Evolutionary conservation across 37 sponge, comb jelly and placozoan genomes (phyloP), one percentile per base, ranked within the genome.

Genomic region (Geodia barretti): DNA sequence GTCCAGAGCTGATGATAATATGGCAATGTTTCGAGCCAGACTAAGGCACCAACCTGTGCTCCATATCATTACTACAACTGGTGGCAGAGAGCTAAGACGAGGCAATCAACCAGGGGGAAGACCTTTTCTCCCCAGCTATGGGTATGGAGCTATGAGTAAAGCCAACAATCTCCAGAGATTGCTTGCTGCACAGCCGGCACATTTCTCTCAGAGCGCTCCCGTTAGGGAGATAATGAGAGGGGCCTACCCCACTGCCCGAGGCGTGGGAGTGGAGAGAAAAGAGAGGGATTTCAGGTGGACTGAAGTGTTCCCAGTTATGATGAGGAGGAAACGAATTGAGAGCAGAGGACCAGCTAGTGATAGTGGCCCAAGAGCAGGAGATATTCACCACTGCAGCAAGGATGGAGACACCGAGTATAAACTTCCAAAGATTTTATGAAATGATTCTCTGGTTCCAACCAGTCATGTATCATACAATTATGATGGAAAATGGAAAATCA

Each of bases 231-330:
- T 68, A 33, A 68, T 68, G 33, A 20, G 25, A 4, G 20, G 34
- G 34, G 68, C 68, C 68, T 68, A 68, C 31, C 33, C 33, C 4
- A 47, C 54, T 17, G 68, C 30, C 33, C 3, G 34, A 68, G 5
- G 33, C 24, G 30, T 19, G 20, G 29, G 8, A 20, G 33, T 1
- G 31, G 33, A 31, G 34, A 14, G 14, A 14, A 47, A 7, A 47
- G 11, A 47, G 14, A 47, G 54, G 14, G 68, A 68, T 1, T 68
- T 33, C 4, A 28, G 20, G 34, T 68, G 68, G 68, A 68, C 33
- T 31, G 68, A 68, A 33, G 68, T 68, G 29, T 68, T 68, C 4
- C 68, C 68, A 29, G 68, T 68, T 29, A n/a, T n/a, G n/a, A n/a
- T n/a, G n/a, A n/a, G n/a, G n/a, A n/a, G n/a, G n/a, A n/a, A n/a